Evolutionary conservation across 1,140 invertebrate genomes (phyloP), one percentile per base, ranked within the genome.

Genomic region (Helicoverpa armigera): DNA sequence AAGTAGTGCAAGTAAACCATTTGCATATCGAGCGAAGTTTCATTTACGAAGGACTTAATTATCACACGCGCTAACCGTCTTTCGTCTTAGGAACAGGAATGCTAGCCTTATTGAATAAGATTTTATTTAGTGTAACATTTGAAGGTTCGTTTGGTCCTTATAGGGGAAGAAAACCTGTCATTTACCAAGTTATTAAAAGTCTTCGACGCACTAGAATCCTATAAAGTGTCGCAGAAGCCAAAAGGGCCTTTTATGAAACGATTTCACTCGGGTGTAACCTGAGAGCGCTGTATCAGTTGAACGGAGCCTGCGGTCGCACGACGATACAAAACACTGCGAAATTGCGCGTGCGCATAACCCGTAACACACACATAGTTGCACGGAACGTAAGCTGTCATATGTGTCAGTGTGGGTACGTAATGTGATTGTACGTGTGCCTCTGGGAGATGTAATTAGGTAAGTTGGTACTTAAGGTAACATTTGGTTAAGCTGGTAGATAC

Each of bases 241-340:
- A 83, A 85, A 83, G 74, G 81, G 82, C 82, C 81, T 85, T 84
- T 79, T 84, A 83, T 85, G 83, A 82, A 85, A 81, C 85, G 83
- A 87, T 87, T 88, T 88, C 87, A 85, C 81, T 82, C 79, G 81
- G 74, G 63, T 70, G 86, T 86, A 87, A 87, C 82, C 60, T 56
- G 86, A 87, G 83, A 81, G 76, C 63, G 65, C 61, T 78, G 83
- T 81, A 82, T 85, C 86, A 84, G 73, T 83, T 84, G 86, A 84
- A 51, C 86, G 84, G 83, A 86, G 81, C 74, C 82, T 89, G 87
- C 85, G 87, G 87, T 89, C 82, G 83, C 83, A 75, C 67, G 63
- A 50, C 77, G 86, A 82, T 84, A 88, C 83, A 88, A 82, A 84
- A 86, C 82, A 87, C 85, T 86, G 83, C 84, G 83, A 87, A 89